Evolutionary conservation across 2,888 invertebrate species (phyloP).

Genomic region (Spicauda simplicius): DNA sequence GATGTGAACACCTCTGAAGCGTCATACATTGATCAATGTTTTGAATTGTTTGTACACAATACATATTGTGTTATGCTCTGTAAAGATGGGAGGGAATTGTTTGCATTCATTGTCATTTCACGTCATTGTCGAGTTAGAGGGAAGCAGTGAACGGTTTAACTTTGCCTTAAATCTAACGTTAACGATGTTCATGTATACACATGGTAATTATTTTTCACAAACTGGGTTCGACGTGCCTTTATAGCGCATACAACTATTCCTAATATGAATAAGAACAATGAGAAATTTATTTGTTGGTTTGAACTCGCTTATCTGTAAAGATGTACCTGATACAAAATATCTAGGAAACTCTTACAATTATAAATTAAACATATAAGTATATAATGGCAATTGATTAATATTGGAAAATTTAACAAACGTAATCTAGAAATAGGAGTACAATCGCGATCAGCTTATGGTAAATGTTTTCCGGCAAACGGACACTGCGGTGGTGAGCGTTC

Average conservation of each 20-base stretch:
- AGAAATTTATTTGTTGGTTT: no score
- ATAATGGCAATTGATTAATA: no score
- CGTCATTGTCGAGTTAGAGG: slow-evolving; percentile 38
- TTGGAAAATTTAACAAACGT: no score
- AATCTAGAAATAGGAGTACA: no score
- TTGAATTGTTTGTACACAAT: slow-evolving; percentile 57
- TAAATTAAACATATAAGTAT: no score
- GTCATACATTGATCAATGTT: slow-evolving; percentile 66
- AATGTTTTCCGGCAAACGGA: slow-evolving; percentile 25
- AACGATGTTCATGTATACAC: not conserved
- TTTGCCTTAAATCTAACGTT: not conserved
- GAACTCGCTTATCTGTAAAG: no score
- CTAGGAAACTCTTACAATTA: no score
- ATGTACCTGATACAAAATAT: no score
- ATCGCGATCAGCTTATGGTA: slow-evolving; percentile 22
- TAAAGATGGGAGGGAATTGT: slow-evolving; percentile 48
- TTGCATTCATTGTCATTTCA: slow-evolving; percentile 43
- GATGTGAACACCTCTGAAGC: slow-evolving; percentile 59
- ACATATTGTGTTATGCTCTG: slow-evolving; percentile 41
- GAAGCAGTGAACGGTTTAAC: not conserved
- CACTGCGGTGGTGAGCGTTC: not conserved
- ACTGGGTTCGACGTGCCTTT: no score
- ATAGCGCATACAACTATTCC: no score
- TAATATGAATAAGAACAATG: no score
- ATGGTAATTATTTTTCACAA: no score